These are phyloP conservation scores for Arvicola amphibius DNA, from an alignment of 2,797 vertebrate species.

Conservation along the genomic window DNA sequence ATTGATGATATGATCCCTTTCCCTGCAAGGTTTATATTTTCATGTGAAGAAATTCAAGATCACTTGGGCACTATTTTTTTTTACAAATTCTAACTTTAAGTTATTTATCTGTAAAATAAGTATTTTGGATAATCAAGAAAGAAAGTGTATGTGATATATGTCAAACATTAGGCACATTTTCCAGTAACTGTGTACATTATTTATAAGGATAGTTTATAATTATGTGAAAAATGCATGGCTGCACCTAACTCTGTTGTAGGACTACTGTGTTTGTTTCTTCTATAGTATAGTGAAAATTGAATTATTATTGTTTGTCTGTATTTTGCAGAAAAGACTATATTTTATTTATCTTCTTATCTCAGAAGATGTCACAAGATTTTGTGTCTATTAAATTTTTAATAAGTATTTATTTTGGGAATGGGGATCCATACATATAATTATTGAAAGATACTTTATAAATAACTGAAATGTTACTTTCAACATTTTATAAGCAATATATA, in stretches of 20 bases:
- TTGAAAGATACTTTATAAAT: neutral
- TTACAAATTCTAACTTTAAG: neutral
- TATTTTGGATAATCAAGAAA: neutral
- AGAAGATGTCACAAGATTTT: neutral
- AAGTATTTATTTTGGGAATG: neutral
- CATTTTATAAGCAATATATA: neutral
- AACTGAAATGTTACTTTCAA: neutral
- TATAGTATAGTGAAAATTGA: neutral
- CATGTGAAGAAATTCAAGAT: neutral
- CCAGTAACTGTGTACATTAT: neutral
- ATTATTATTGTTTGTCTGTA: neutral
- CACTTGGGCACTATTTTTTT: neutral
- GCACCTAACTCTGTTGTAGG: neutral
- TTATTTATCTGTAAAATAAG: neutral
- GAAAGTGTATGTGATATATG: neutral
- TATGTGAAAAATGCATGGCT: neutral
- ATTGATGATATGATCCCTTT: neutral
- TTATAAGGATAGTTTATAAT: neutral
- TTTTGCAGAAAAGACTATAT: neutral
- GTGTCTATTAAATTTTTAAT: constrained; percentile 12
- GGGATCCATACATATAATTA: neutral
- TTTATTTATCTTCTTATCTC: neutral
- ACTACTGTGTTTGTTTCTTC: neutral
- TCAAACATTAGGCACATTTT: neutral
- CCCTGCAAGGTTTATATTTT: neutral